A percentile compares a stretch with the other conserved stretches of the same genome.
Evolutionary conservation across 2,797 vertebrate genomes (phyloP).

Genomic region (Malacoraja senta): DNA sequence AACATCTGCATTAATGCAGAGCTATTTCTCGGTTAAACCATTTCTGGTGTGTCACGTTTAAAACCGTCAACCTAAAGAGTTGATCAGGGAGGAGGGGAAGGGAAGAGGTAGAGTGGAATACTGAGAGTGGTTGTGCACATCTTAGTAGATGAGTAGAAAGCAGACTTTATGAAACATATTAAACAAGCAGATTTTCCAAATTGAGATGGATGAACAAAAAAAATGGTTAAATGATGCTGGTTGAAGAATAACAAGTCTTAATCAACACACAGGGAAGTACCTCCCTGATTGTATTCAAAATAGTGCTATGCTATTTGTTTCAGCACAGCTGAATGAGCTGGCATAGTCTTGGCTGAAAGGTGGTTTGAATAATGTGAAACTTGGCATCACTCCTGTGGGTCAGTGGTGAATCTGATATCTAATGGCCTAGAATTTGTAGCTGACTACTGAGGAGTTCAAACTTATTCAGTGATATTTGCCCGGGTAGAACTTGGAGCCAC

Average conservation of each 20-base stretch:
- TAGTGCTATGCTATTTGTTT: neutral
- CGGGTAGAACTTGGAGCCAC: too few species aligned
- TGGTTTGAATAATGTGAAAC: neutral
- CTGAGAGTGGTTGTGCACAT: neutral
- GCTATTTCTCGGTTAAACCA: neutral
- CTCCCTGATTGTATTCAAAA: neutral
- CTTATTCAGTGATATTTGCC: too few species aligned
- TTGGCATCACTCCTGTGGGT: neutral
- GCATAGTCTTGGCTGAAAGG: neutral
- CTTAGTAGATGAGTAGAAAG: neutral
- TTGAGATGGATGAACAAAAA: neutral
- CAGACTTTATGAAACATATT: neutral
- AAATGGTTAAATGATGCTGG: neutral
- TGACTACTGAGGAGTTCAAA: too few species aligned
- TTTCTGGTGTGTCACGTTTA: neutral
- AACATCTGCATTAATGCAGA: too few species aligned
- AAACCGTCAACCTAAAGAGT: neutral
- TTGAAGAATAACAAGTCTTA: neutral
- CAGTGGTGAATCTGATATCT: neutral
- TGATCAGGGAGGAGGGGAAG: neutral
- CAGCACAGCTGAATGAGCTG: neutral
- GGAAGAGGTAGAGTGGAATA: too few species aligned
- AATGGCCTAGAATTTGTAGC: too few species aligned
- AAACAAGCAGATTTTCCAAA: neutral
- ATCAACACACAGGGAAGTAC: neutral